Conservation (phyloP, 2,797 vertebrate species). For the Enteromius afrohamiltoni region DNA sequence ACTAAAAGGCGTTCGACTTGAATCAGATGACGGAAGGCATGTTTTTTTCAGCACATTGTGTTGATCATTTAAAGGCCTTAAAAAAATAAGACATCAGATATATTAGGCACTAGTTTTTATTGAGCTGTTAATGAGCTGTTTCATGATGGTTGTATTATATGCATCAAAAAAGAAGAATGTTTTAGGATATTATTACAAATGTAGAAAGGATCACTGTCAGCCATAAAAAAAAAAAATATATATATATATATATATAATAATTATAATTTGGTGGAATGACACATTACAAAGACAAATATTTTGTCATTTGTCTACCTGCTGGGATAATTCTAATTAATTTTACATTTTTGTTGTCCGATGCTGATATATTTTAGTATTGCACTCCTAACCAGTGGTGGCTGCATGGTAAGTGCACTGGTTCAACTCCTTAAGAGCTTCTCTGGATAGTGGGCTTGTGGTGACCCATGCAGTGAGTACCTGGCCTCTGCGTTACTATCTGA, state of each 20-base stretch:
- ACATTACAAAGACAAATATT: neutral
- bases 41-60: neutral
- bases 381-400: neutral
- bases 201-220: neutral
- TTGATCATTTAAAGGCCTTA: neutral
- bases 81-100: neutral
- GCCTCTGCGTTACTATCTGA: conserved; percentile 14
- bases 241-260: too few species aligned
- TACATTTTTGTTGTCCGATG: neutral
- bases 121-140: neutral
- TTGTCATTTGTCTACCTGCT: neutral
- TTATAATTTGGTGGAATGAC: too few species aligned
- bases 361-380: neutral
- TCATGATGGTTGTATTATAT: neutral
- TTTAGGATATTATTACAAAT: neutral
- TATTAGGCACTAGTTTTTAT: neutral
- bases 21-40: neutral
- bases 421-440: conserved; percentile 21
- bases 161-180: neutral
- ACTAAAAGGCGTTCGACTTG: neutral
- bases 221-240: neutral
- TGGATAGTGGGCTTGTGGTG: neutral
- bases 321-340: neutral
- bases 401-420: conserved; percentile 7
- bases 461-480: neutral